Conservation (phyloP, 1,140 invertebrate genomes). For the Protaetia brevitarsis region DNA sequence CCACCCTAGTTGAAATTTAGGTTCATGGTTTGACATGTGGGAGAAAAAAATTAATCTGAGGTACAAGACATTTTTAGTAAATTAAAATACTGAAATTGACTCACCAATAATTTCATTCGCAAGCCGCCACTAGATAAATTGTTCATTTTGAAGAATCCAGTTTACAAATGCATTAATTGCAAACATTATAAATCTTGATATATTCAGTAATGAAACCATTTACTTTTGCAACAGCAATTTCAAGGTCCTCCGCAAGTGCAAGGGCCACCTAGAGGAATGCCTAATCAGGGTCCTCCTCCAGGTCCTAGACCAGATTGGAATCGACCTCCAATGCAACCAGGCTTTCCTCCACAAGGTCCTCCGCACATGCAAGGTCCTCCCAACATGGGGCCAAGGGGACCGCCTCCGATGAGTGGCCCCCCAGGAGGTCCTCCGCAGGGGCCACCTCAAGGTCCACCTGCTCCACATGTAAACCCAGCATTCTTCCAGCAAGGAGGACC, state of each 20-base stretch:
- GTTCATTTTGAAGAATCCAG: too few species aligned
- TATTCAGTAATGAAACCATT: too few species aligned
- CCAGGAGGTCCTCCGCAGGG: slow-evolving; percentile 62
- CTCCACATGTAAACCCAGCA: slow-evolving; percentile 93
- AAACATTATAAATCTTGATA: too few species aligned
- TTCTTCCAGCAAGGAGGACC: slow-evolving; percentile 81
- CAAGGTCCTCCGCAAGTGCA: slow-evolving; percentile 63
- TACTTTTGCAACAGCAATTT: slow-evolving; percentile 45
- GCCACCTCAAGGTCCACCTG: slow-evolving; percentile 68
- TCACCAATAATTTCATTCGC: too few species aligned
- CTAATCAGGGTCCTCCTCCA: slow-evolving; percentile 61
- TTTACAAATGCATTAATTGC: background rate
- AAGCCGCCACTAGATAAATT: too few species aligned
- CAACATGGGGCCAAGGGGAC: slow-evolving; percentile 53
- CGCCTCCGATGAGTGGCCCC: slow-evolving; percentile 53
- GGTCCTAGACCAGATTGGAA: slow-evolving; percentile 72
- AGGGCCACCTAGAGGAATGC: slow-evolving; percentile 59
- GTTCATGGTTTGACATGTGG: too few species aligned
- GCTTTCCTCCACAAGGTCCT: slow-evolving; percentile 52
- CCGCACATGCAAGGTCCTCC: slow-evolving; percentile 72
- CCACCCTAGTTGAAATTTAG: too few species aligned
- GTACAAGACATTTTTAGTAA: too few species aligned
- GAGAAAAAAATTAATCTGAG: too few species aligned
- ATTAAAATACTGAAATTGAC: too few species aligned
- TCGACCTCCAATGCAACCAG: slow-evolving; percentile 63